Evolutionary conservation across 1,140 invertebrate species (phyloP).

Genomic region (Camponotus pennsylvanicus): DNA sequence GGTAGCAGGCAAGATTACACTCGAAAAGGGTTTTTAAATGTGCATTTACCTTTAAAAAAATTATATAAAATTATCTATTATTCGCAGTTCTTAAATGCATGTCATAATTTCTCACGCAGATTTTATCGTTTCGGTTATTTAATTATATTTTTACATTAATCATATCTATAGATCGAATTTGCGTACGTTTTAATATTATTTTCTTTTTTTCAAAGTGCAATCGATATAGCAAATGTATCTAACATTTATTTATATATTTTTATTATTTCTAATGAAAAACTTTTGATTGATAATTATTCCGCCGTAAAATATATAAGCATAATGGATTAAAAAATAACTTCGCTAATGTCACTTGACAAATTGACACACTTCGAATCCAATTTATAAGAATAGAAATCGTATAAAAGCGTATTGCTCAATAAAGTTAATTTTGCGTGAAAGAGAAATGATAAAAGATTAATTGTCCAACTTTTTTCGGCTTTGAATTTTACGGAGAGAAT

Average conservation of each 20-base stretch:
- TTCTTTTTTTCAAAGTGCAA: background rate
- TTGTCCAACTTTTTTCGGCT: background rate
- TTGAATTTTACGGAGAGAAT: background rate
- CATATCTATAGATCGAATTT: background rate
- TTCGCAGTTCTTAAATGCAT: background rate
- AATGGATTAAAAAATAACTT: background rate
- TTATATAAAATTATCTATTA: background rate
- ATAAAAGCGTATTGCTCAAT: background rate
- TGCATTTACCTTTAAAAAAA: background rate
- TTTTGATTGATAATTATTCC: background rate
- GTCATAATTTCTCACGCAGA: background rate
- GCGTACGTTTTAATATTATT: background rate
- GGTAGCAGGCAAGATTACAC: slow-evolving; percentile 4
- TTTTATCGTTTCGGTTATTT: background rate
- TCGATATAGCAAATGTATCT: background rate
- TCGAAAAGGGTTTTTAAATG: background rate
- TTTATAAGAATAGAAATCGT: slow-evolving; percentile 1
- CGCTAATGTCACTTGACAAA: background rate
- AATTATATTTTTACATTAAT: background rate
- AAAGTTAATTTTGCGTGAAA: background rate
- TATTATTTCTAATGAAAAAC: background rate
- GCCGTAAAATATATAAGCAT: background rate
- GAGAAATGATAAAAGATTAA: background rate
- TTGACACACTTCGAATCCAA: background rate
- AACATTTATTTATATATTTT: background rate